Evolutionary conservation across 1,140 invertebrate genomes (phyloP).

Genomic region (Condylostylus longicornis): DNA sequence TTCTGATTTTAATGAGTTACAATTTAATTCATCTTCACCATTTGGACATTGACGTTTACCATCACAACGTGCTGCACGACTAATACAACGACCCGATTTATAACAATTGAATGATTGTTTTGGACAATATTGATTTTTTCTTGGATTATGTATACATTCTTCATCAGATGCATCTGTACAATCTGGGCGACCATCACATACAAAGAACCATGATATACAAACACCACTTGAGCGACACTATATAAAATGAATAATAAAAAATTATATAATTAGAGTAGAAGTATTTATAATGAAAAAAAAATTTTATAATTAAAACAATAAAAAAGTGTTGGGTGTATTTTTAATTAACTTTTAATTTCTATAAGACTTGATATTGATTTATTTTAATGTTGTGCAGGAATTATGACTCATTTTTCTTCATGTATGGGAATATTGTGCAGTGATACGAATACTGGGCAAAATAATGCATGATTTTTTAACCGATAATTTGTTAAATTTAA

Average conservation of each 20-base stretch:
- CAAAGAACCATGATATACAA: conserved; percentile 83
- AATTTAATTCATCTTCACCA: conserved; percentile 66
- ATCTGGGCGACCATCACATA: conserved; percentile 72
- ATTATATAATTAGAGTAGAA: neutral
- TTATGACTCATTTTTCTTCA: too few relatives aligned
- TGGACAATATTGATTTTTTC: conserved; percentile 24
- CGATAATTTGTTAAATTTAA: too few relatives aligned
- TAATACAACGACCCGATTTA: conserved; percentile 53
- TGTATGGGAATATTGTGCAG: too few relatives aligned
- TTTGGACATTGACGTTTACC: conserved; percentile 59
- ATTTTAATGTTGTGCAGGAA: too few relatives aligned
- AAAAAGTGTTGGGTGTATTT: neutral
- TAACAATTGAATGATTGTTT: conserved; percentile 46
- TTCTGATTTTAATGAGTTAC: conserved; percentile 41
- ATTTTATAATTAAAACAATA: neutral
- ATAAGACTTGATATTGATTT: neutral
- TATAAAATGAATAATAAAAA: neutral
- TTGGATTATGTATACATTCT: conserved; percentile 39
- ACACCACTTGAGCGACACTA: conserved; percentile 62
- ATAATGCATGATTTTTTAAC: too few relatives aligned
- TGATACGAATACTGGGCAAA: too few relatives aligned
- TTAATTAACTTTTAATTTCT: neutral
- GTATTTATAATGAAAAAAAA: neutral
- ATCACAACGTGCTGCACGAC: conserved; percentile 59
- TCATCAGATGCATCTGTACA: conserved; percentile 66